Evolutionary conservation across 2,888 invertebrate species (phyloP).

Genomic region (Cyaniris semiargus): DNA sequence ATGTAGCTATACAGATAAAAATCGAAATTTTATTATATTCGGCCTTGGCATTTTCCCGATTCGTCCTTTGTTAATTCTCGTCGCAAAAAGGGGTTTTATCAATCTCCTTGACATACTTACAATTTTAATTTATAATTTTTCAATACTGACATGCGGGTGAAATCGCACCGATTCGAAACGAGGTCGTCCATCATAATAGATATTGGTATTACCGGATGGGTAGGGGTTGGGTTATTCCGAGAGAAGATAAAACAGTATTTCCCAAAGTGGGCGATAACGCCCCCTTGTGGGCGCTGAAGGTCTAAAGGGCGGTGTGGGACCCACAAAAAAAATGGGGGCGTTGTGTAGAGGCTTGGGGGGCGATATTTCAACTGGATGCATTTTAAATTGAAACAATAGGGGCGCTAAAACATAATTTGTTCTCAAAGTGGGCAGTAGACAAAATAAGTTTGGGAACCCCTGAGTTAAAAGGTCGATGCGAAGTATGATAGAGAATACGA

Average conservation of each 20-base stretch:
- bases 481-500: background rate
- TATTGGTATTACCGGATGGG: background rate
- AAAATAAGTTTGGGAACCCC: no score
- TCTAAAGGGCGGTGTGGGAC: no score
- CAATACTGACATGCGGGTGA: constrained; percentile 9
- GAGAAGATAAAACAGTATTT: background rate
- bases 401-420: no score
- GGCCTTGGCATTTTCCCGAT: background rate
- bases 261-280: no score
- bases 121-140: background rate
- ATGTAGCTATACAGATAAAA: no score
- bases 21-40: background rate
- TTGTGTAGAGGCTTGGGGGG: no score
- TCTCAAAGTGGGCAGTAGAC: no score
- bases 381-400: no score
- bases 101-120: background rate
- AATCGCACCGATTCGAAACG: constrained; percentile 1
- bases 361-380: no score
- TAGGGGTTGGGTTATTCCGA: background rate
- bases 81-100: background rate
- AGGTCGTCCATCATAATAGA: constrained; percentile 13
- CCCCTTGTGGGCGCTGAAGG: no score
- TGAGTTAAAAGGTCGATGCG: background rate
- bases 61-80: background rate
- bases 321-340: no score